Evolutionary conservation across 2,113 vertebrate genomes (phyloP).

Genomic region (Gallinago media): DNA sequence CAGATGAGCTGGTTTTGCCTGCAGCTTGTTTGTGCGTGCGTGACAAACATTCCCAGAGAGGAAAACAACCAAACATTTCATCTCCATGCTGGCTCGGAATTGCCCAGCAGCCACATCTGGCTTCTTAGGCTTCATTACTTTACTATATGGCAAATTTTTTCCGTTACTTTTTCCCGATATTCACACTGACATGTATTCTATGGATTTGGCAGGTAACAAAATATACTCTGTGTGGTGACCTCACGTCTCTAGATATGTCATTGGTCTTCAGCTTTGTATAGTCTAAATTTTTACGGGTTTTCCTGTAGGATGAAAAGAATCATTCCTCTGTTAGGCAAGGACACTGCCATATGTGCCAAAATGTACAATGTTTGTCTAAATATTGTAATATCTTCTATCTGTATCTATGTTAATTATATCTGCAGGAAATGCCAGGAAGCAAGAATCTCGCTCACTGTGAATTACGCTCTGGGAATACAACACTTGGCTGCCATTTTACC

Average conservation of each 20-base stretch:
- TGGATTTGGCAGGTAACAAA: not conserved
- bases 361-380: not conserved
- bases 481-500: slow-evolving; percentile 59
- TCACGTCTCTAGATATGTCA: not conserved
- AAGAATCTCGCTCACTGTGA: not conserved
- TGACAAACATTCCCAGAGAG: not conserved
- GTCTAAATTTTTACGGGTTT: not conserved
- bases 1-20: not conserved
- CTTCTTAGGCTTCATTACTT: not conserved
- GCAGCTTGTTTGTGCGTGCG: not conserved
- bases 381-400: not conserved
- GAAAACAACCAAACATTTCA: not conserved
- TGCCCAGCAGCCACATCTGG: not conserved
- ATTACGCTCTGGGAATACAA: not conserved
- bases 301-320: not conserved
- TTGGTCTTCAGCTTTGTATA: not conserved
- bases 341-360: not conserved
- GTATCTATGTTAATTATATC: not conserved
- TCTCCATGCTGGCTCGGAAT: not conserved
- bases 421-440: slow-evolving; percentile 34
- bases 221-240: not conserved
- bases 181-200: not conserved
- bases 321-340: not conserved
- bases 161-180: not conserved
- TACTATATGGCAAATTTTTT: not conserved